Conservation (phyloP, 1,140 invertebrate genomes). For the Tetragnatha versicolor region DNA sequence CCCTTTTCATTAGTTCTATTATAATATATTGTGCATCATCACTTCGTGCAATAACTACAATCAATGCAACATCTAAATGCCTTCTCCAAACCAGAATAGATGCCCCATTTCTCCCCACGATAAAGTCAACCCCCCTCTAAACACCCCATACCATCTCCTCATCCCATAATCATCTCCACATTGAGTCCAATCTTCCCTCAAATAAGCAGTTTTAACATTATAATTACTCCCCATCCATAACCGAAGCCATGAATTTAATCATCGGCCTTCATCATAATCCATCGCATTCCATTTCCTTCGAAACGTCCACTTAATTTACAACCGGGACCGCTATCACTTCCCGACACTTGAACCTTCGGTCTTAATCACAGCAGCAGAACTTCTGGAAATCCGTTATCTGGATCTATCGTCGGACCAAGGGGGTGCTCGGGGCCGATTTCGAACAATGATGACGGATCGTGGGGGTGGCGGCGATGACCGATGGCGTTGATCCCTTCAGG, state of each 20-base stretch:
- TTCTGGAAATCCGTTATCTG: conserved; percentile 35
- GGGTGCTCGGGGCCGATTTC: conserved; percentile 14
- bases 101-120: background rate
- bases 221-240: too few relatives aligned
- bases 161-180: too few relatives aligned
- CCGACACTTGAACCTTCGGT: background rate
- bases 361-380: conserved; percentile 36
- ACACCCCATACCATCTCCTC: background rate
- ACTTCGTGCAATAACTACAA: too few relatives aligned
- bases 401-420: conserved; percentile 28
- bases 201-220: background rate
- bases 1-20: too few relatives aligned
- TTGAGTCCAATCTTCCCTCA: background rate
- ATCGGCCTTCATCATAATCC: background rate
- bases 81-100: too few relatives aligned
- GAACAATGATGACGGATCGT: conserved; percentile 4
- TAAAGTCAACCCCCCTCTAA: background rate
- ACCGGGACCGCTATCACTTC: background rate
- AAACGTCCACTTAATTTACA: conserved; percentile 40
- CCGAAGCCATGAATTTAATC: conserved; percentile 37
- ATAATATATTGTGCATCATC: too few relatives aligned
- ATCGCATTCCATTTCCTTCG: conserved; percentile 8
- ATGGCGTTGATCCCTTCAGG: background rate
- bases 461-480: background rate
- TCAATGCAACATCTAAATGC: too few relatives aligned